Evolutionary conservation across 2,797 vertebrate species (phyloP).

Genomic region (Typhlichthys subterraneus): DNA sequence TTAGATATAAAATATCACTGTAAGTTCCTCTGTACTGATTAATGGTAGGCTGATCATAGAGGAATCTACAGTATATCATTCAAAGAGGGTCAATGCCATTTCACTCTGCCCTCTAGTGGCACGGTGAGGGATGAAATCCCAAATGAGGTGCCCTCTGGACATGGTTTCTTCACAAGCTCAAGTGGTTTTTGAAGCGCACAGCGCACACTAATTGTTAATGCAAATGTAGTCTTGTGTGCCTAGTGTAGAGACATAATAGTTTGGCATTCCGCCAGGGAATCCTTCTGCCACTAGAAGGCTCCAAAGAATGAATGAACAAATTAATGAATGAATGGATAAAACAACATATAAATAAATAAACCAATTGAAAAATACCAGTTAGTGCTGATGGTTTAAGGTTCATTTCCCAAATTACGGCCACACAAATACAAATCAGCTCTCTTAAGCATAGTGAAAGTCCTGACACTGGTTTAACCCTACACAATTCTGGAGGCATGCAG

Average conservation of each 20-base stretch:
- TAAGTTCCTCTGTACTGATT: conserved; percentile 62
- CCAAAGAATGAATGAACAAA: too few species aligned
- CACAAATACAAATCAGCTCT: neutral
- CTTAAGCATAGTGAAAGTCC: neutral
- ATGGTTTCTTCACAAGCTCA: neutral
- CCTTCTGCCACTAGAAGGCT: too few species aligned
- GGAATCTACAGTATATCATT: conserved; percentile 57
- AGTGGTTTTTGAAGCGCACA: too few species aligned
- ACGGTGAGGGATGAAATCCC: neutral
- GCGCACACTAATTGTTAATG: too few species aligned
- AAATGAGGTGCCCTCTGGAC: neutral
- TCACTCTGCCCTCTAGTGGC: conserved; percentile 45
- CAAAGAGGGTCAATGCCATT: conserved; percentile 37
- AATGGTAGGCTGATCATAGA: conserved; percentile 66
- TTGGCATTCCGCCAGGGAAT: too few species aligned
- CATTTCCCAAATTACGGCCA: neutral
- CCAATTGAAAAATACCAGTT: too few species aligned
- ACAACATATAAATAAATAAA: too few species aligned
- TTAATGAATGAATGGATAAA: too few species aligned
- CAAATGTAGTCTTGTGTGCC: too few species aligned
- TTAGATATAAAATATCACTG: conserved; percentile 70
- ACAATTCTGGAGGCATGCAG: conserved; percentile 10
- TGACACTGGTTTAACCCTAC: neutral
- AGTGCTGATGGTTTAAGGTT: neutral
- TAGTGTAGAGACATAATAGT: too few species aligned